Evolutionary conservation across 2,113 vertebrate genomes (phyloP), one percentile per base, ranked within the genome.

Genomic region (Triplophysa rosa): DNA sequence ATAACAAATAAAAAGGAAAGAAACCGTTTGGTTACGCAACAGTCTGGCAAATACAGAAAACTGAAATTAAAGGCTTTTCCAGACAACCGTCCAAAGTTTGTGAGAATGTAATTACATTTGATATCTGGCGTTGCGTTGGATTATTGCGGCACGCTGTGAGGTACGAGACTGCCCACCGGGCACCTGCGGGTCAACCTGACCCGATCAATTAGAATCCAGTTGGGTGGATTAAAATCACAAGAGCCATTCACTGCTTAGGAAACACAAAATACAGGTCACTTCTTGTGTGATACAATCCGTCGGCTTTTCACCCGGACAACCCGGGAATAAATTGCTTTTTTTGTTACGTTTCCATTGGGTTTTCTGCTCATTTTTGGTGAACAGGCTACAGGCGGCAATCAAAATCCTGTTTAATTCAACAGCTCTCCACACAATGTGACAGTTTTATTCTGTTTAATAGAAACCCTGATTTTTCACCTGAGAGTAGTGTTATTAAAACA

Each of bases 321-420:
- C 19, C 47, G 29, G 42, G 71, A 62, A 63, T n/a, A 74, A 74
- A 63, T 26, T 14, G 2, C 40, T 47, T 23, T 62, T n/a, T 74
- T 74, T 47, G 58, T 47, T 2, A 0, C 37, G 2, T 23, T 24
- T 74, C 62, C 23, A 74, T 74, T 74, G 58, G 29, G 40, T 17
- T 74, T 19, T 63, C 14, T 42, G 5, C 37, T 29, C 21, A 12
- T 63, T 49, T 40, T 59, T 37, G 40, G 61, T 45, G 49, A 52
- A 52, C 59, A 37, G 69, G 58, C 58, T 40, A 24, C 13, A 33
- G 21, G 29, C 21, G 0, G 40, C 40, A 62, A 16, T 74, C 14
- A 21, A 74, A 56, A 61, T 61, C n/a, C 49, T 21, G 52, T 71
- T 58, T 71, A 71, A 71, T 71, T 71, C 69, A 72, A 23, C 72